phyloP scores from a whole-genome alignment of 2,797 vertebrate species.

The Silurus aristotelis region DNA sequence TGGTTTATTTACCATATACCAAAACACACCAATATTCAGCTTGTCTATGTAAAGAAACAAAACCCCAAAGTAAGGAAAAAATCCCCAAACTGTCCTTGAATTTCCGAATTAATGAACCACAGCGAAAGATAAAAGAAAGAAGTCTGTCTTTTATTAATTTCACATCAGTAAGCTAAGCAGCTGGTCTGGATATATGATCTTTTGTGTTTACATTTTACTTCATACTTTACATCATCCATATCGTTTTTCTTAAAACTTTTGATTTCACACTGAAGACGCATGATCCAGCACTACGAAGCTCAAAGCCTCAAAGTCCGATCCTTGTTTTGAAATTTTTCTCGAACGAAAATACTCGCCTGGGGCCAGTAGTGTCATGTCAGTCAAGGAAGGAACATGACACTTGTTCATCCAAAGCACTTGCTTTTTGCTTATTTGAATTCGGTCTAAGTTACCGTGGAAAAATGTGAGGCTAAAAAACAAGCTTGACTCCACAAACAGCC shows the following conservation, averaged over 20 bases:
- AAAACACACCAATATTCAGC: constrained; percentile 56
- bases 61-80: constrained; percentile 65
- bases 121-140: constrained; percentile 58
- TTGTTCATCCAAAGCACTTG: constrained; percentile 68
- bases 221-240: neutral
- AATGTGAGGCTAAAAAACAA: constrained; percentile 72
- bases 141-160: constrained; percentile 62
- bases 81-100: constrained; percentile 69
- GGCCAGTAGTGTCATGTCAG: constrained; percentile 36
- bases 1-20: constrained; percentile 53
- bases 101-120: constrained; percentile 71
- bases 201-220: neutral
- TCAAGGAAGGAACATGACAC: constrained; percentile 45
- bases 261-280: neutral
- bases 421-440: constrained; percentile 61
- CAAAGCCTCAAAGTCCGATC: neutral
- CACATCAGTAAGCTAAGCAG: constrained; percentile 35
- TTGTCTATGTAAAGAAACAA: constrained; percentile 81
- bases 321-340: constrained; percentile 20
- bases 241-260: neutral
- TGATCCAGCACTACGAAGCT: neutral
- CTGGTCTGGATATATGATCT: constrained; percentile 1
- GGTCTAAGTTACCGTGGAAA: constrained; percentile 59
- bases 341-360: constrained; percentile 19
- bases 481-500: constrained; percentile 76